Evolutionary conservation across 2,113 vertebrate genomes (phyloP), one percentile per base, ranked within the genome.

Genomic region (Delphinapterus leucas): DNA sequence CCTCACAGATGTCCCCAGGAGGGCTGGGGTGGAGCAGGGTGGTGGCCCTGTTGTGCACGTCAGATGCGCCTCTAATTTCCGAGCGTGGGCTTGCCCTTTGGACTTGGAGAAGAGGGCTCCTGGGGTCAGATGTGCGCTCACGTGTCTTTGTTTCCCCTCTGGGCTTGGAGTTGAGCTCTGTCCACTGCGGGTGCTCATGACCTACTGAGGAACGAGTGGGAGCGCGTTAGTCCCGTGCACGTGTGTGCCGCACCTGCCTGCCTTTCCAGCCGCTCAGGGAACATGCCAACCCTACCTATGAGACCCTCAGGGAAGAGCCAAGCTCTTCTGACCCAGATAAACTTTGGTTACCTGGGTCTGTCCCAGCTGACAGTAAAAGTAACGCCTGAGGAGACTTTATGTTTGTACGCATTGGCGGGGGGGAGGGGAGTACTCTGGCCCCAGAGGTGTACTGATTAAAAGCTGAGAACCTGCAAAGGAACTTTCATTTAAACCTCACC

Each of bases 331-430:
- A 65, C 23, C 47, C 73, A 77, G 33, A 28, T 95, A 71, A 73
- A 67, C 91, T 88, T 20, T 68, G 90, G 70, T 63, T 77, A 90
- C 70, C 96, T 96, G 95, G 93, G 96, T 95, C 73, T 41, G 26
- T 95, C 23, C 74, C 94, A 93, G 88, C 95, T 93, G 96, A 97
- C 79, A 33, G 74, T 70, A 74, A 44, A 92, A 77, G 58, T 41
- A 82, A 96, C n/a, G 1, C 26, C 71, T 92, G 49, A 91, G 60
- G 55, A 93, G 61, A 44, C 88, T 74, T 21, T 63, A 25, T 1
- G 13, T 83, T 96, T 63, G 5, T 81, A 68, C 21, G 38, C 36
- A 6, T 53, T 53, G 53, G 0, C 31, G 8, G 5, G 1, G 80
- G 80, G 33, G 76, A 67, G 90, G 70, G 55, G 53, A 80, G 55